Percentiles rank a stretch among this genome's conserved stretches.
Evolutionary conservation across 2,888 invertebrate species (phyloP).

Genomic region (Cyclophora punctaria): DNA sequence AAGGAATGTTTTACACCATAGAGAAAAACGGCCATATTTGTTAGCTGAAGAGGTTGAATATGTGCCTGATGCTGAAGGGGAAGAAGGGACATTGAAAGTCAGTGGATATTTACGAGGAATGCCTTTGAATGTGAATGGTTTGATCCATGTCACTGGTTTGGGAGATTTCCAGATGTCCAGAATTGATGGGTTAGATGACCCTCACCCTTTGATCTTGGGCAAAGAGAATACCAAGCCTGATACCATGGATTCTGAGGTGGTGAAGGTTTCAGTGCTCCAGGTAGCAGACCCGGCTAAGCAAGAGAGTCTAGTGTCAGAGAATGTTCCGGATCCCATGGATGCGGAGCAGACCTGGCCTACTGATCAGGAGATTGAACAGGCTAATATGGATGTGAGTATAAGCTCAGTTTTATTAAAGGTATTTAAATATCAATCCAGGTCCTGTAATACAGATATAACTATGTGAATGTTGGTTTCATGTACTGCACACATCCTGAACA

Average conservation of each 20-base stretch:
- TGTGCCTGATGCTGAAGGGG: conserved; percentile 56
- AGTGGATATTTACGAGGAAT: conserved; percentile 92
- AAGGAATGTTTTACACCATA: conserved; percentile 79
- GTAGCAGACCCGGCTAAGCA: conserved; percentile 79
- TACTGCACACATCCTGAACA: too few species aligned
- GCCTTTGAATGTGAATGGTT: conserved; percentile 87
- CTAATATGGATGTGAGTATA: conserved; percentile 70
- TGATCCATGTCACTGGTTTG: conserved; percentile 93
- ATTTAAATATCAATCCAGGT: too few species aligned
- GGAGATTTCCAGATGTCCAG: conserved; percentile 94
- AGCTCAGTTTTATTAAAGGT: not conserved
- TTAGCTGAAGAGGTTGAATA: conserved; percentile 87
- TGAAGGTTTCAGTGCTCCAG: conserved; percentile 67
- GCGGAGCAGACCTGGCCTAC: conserved; percentile 99
- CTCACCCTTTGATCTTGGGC: conserved; percentile 76
- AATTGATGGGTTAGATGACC: conserved; percentile 83
- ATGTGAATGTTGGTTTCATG: too few species aligned
- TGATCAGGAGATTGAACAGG: conserved; percentile 88
- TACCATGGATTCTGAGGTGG: conserved; percentile 54
- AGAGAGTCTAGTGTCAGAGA: conserved; percentile 85
- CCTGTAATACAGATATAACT: too few species aligned
- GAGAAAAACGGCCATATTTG: conserved; percentile 88
- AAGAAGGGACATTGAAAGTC: conserved; percentile 82
- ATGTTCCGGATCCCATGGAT: conserved; percentile 91
- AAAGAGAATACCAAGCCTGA: conserved; percentile 62